Evolutionary conservation across 1,140 invertebrate genomes (phyloP), one percentile per base, ranked within the genome.

Genomic region (Calliphora vicina): DNA sequence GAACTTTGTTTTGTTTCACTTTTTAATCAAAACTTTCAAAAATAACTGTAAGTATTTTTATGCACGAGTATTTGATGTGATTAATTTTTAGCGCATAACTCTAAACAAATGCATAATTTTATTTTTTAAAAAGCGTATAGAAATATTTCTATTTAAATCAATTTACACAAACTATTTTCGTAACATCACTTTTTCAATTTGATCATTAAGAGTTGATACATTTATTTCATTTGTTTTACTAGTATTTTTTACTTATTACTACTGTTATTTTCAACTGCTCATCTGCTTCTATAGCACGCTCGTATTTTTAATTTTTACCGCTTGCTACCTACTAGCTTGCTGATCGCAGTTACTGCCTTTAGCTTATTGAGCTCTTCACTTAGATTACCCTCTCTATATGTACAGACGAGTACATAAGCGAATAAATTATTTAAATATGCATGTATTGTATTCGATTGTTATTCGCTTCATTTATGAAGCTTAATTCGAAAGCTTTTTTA

Each of bases 101-200:
- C 42, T 27, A 35, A 78, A 20, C n/a, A 78, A 78, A 78, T 78
- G 35, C 74, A 78, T 78, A 78, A 78, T 67, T 67, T 67, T 67
- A 10, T 12, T 12, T n/a, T n/a, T n/a, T n/a, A n/a, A n/a, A n/a
- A n/a, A n/a, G n/a, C n/a, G 15, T 15, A 67, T 25, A 23, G 1
- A 67, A 67, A 20, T 20, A 67, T 23, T 25, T 67, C 25, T 67
- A 67, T 67, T 67, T 10, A 67, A 8, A 23, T 67, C 17, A 17
- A 67, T 67, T 12, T 25, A 67, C n/a, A 23, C 61, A 23, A 67
- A 67, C 20, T 67, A 23, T 67, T 67, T 67, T 78, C 42, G 42
- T 45, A 78, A 43, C 74, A 78, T 78, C 35, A 43, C 74, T 78
- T 25, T 78, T 20, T 78, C n/a, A 76, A 78, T 10, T 45, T 78